Evolutionary conservation across 2,113 vertebrate genomes (phyloP), one percentile per base, ranked within the genome.

Genomic region (Sterrhoptilus dennistouni): DNA sequence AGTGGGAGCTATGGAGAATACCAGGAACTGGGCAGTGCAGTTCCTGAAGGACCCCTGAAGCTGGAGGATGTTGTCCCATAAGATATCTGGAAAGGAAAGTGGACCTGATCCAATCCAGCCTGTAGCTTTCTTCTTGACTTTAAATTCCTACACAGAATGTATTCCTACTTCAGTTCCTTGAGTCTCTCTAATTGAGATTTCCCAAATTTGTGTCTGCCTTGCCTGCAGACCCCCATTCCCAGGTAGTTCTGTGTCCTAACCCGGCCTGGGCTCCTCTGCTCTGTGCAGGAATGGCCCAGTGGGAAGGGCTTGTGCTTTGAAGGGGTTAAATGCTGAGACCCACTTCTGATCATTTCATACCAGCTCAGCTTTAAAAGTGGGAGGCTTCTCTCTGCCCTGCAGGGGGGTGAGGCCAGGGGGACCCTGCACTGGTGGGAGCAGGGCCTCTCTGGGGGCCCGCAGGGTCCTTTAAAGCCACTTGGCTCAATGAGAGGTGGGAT

Each of bases 341-440:
- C 66, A 28, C 21, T 50, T 59, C 12, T 9, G 40, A 45, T 29
- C 16, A 50, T 78, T 66, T 60, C 66, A 6, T 28, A 68, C 24
- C 77, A 77, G 22, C 36, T 91, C 77, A 69, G 59, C 50, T 91
- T 84, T 70, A 19, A 54, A 85, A 64, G 72, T 40, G 56, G 52
- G 52, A 86, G 47, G 64, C 19, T 89, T 45, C 35, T 86, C 31
- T 53, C 44, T 42, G 74, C n/a, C 0, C 4, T 74, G 83, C 69
- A 78, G 74, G 65, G 1, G 7, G n/a, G 15, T 7, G 54, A 77
- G 47, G 21, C 17, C 24, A 35, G n/a, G 49, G 50, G 17, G 14
- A n/a, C 17, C 38, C 75, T 25, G 40, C 40, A 47, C 52, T 23
- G 35, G 19, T 0, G 2, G 23, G 31, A 56, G 22, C 1, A 2